Evolutionary conservation across 2,888 invertebrate species (phyloP).

Genomic region (Dicranocentrus wangi): DNA sequence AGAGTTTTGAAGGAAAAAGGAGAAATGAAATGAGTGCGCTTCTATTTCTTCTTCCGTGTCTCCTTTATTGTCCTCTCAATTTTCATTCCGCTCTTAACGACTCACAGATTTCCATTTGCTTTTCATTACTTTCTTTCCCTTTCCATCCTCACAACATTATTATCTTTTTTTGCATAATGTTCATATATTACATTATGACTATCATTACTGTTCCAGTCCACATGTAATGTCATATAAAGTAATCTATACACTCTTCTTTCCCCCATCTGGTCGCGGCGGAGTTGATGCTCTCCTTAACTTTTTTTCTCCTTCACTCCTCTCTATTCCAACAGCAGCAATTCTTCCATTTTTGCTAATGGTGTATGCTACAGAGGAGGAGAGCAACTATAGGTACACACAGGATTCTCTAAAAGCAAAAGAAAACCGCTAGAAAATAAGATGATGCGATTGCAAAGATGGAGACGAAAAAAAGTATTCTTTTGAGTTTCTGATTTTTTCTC

Average conservation of each 20-base stretch:
- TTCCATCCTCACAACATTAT: conserved; percentile 15
- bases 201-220: conserved; percentile 9
- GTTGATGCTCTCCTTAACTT: conserved; percentile 8
- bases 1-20: not conserved
- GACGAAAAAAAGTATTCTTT: conserved; percentile 35
- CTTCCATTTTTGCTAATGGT: conserved; percentile 23
- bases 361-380: not conserved
- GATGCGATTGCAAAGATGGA: conserved; percentile 9
- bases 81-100: conserved; percentile 10
- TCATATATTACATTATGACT: conserved; percentile 31
- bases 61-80: conserved; percentile 15
- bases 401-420: not conserved
- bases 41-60: not conserved
- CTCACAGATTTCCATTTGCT: conserved; percentile 22
- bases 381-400: no score
- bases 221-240: no score
- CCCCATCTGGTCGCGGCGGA: no score
- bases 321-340: conserved; percentile 20
- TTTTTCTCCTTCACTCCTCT: not conserved
- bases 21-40: no score
- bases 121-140: conserved; percentile 26
- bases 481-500: conserved; percentile 43
- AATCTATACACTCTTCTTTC: no score
- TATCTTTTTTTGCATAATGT: conserved; percentile 39
- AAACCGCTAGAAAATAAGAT: conserved; percentile 14